A percentile compares a stretch with the other conserved stretches of the same genome.
phyloP scores from a whole-genome alignment of 2,888 invertebrate genomes.

The Caenorhabditis afra region DNA sequence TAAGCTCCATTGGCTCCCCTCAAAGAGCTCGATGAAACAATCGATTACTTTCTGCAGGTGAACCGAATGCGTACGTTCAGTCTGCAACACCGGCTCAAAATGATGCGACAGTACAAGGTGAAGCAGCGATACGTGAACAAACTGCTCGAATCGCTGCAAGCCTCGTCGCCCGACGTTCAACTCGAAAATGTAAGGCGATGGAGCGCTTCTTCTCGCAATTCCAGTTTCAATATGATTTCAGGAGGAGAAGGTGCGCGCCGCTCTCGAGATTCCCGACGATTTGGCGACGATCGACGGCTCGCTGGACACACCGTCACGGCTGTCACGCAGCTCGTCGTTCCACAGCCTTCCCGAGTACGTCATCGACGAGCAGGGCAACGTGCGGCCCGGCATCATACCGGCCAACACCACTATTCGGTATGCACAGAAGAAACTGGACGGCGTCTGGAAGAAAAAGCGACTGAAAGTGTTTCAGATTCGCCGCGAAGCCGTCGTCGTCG shows the following conservation, averaged over 20 bases:
- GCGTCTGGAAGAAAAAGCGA: no score
- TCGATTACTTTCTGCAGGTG: constrained; percentile 64
- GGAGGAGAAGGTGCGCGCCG: constrained; percentile 76
- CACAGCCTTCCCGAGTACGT: constrained; percentile 79
- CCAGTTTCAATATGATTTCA: constrained; percentile 41
- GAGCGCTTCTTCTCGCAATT: background rate
- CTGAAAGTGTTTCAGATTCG: background rate
- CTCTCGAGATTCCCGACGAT: constrained; percentile 72
- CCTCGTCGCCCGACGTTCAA: constrained; percentile 70
- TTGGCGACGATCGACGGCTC: constrained; percentile 46
- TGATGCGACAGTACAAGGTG: constrained; percentile 80
- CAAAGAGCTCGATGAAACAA: no score
- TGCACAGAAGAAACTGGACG: background rate
- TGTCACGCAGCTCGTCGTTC: constrained; percentile 75
- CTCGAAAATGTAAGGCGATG: constrained; percentile 63
- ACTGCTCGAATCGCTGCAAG: constrained; percentile 76
- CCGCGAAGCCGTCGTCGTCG: no score
- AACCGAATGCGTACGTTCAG: constrained; percentile 79
- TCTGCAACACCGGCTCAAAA: constrained; percentile 79
- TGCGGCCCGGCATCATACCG: constrained; percentile 52
- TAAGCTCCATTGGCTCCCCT: no score
- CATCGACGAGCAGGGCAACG: constrained; percentile 73
- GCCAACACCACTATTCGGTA: constrained; percentile 27
- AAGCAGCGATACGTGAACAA: constrained; percentile 78
- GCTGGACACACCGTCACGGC: constrained; percentile 39